Conservation (phyloP, 2,797 vertebrate species). For the Acrossocheilus fasciatus region DNA sequence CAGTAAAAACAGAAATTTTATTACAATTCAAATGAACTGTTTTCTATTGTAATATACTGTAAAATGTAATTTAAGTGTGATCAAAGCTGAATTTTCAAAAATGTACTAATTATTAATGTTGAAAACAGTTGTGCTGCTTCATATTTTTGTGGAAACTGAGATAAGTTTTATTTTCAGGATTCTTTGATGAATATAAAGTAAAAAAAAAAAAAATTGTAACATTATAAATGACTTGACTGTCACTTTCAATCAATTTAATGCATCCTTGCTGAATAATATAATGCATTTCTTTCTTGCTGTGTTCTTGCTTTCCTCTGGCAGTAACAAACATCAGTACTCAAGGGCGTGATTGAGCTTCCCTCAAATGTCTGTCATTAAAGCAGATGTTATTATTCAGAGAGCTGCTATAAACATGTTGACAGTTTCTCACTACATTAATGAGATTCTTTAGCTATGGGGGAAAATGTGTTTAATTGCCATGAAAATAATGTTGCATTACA, state of each 20-base stretch:
- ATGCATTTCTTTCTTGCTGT: neutral
- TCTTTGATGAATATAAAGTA: neutral
- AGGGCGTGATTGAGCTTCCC: neutral
- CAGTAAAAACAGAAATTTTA: neutral
- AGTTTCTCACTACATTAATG: neutral
- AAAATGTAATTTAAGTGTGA: neutral
- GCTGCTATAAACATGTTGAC: neutral
- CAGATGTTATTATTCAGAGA: slow-evolving; percentile 6
- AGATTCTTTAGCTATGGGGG: neutral
- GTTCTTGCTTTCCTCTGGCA: neutral
- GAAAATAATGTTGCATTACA: neutral
- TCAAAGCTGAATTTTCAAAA: neutral
- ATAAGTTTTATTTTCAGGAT: neutral
- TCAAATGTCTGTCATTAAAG: slow-evolving; percentile 1
- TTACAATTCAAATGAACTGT: no score
- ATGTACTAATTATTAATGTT: neutral
- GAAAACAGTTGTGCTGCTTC: neutral
- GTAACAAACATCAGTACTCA: neutral
- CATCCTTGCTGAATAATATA: neutral
- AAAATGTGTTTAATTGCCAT: slow-evolving; percentile 5
- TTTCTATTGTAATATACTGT: neutral
- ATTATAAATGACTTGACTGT: neutral
- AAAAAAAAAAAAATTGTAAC: neutral
- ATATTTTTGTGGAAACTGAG: neutral
- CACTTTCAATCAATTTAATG: neutral